These are phyloP conservation scores for Luperina nickerlii DNA, from an alignment of 2,888 invertebrate genomes.

Conservation along the genomic window DNA sequence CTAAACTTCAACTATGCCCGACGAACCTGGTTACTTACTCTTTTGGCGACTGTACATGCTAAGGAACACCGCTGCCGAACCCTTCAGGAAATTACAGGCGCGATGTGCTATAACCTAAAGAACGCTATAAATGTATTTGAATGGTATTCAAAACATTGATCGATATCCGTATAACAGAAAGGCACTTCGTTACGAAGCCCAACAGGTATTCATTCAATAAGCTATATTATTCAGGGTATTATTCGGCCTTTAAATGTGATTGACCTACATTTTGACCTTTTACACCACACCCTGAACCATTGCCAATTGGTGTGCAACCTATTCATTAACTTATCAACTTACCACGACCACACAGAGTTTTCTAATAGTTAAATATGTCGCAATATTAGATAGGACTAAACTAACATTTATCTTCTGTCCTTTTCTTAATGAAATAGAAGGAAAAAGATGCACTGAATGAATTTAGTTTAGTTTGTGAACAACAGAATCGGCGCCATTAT, in stretches of 20 bases:
- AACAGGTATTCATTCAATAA: conserved; percentile 53
- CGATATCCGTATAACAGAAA: conserved; percentile 30
- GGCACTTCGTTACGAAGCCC: conserved; percentile 40
- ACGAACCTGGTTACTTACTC: no score
- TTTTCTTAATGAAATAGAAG: no score
- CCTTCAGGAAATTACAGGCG: no score
- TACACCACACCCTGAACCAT: conserved; percentile 71
- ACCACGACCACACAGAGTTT: conserved; percentile 34
- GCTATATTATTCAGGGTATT: conserved; percentile 61
- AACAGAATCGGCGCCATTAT: no score
- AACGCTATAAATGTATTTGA: not conserved
- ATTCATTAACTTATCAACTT: conserved; percentile 39
- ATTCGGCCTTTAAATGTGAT: conserved; percentile 73
- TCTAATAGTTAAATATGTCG: conserved; percentile 13
- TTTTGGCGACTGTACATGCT: no score
- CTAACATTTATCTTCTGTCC: no score
- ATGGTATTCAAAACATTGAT: conserved; percentile 5
- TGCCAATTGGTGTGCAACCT: conserved; percentile 41
- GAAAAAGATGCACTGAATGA: no score
- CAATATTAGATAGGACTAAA: not conserved
- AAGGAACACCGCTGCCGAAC: no score
- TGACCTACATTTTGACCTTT: conserved; percentile 79
- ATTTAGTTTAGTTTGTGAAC: no score
- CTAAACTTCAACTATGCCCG: no score
- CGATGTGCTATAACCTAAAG: not conserved